phyloP scores from a whole-genome alignment of 1,140 invertebrate species.

The Euschistus heros region DNA sequence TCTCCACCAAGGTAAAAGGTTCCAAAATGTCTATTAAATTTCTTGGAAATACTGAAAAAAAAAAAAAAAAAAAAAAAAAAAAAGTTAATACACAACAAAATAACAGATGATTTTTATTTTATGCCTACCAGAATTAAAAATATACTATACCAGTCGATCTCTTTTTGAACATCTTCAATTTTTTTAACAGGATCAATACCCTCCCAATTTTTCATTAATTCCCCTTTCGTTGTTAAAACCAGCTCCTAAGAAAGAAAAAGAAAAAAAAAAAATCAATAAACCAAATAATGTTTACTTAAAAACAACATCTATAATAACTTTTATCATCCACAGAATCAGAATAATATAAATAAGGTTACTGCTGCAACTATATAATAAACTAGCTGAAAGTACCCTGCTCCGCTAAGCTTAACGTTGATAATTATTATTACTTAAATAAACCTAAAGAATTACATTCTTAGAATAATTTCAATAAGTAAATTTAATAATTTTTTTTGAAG shows the following conservation, averaged over 20 bases:
- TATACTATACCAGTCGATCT: background rate
- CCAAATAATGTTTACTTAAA: too few relatives aligned
- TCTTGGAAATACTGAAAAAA: constrained; percentile 9
- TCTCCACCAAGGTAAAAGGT: constrained; percentile 12
- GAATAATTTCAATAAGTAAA: too few relatives aligned
- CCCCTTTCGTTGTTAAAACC: constrained; percentile 17
- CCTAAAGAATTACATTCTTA: too few relatives aligned
- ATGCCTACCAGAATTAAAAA: background rate
- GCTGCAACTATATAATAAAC: too few relatives aligned
- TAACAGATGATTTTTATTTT: background rate
- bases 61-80: constrained; percentile 10
- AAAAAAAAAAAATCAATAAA: background rate
- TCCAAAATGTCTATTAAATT: constrained; percentile 5
- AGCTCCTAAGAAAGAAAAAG: constrained; percentile 11
- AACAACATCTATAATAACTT: too few relatives aligned
- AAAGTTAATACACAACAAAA: background rate
- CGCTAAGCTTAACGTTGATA: too few relatives aligned
- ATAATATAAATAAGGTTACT: too few relatives aligned
- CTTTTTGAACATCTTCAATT: constrained; percentile 16
- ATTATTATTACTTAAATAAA: too few relatives aligned
- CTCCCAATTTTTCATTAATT: constrained; percentile 21
- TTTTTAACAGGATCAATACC: constrained; percentile 13
- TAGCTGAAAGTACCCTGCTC: too few relatives aligned
- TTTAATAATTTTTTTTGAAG: too few relatives aligned
- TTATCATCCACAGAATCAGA: too few relatives aligned